phyloP scores from a whole-genome alignment of 2,797 vertebrate genomes.

The Scyliorhinus canicula region DNA sequence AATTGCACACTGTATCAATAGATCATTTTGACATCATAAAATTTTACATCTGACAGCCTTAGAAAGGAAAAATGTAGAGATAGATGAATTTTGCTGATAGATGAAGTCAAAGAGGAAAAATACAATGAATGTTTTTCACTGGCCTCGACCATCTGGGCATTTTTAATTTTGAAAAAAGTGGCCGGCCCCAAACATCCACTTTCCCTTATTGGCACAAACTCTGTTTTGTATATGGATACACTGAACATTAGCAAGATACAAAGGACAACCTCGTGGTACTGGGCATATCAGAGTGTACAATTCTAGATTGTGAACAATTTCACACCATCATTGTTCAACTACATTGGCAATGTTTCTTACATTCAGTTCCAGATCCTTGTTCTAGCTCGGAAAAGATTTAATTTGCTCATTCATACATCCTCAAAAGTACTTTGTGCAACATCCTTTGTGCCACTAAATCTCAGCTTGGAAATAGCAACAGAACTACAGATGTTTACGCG shows the following conservation, averaged over 20 bases:
- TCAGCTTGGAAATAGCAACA: not conserved
- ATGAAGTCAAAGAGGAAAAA: not conserved
- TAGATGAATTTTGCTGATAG: not conserved
- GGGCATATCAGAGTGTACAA: no score
- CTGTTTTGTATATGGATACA: not conserved
- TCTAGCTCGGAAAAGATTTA: not conserved
- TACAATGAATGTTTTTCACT: not conserved
- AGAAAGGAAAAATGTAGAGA: not conserved
- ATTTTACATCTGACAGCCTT: not conserved
- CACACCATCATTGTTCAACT: no score
- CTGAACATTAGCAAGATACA: not conserved
- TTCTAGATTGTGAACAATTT: no score
- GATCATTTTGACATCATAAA: not conserved
- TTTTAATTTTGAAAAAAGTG: no score
- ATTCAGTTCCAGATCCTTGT: not conserved
- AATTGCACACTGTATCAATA: no score
- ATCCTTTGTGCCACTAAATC: not conserved
- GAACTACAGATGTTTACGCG: not conserved
- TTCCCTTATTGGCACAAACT: not conserved
- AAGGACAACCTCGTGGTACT: not conserved
- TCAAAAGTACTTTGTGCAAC: not conserved
- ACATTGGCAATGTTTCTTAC: no score
- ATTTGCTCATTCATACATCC: not conserved
- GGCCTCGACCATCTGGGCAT: not conserved
- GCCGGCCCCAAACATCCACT: not conserved